Conservation (phyloP, 2,113 vertebrate species). For the Calyptomena viridis region DNA sequence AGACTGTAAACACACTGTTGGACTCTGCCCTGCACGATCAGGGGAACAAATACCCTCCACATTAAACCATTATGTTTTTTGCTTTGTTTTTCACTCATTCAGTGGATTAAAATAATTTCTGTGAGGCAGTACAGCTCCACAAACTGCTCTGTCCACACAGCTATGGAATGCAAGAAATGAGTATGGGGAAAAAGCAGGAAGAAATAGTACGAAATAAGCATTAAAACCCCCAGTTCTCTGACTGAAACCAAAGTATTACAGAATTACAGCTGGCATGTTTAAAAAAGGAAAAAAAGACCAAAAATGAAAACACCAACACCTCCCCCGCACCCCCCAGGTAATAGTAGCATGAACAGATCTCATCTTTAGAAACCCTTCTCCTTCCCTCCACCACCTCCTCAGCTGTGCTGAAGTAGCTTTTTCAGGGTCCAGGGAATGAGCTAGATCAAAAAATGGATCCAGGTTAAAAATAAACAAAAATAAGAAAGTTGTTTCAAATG, state of each 20-base stretch:
- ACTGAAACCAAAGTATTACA: background rate
- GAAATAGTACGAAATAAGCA: background rate
- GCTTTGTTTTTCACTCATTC: background rate
- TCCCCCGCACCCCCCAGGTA: background rate
- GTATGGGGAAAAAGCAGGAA: background rate
- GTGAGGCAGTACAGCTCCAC: background rate
- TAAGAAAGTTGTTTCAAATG: background rate
- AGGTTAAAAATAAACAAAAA: background rate
- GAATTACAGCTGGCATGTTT: background rate
- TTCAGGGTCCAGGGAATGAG: background rate
- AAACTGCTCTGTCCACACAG: background rate
- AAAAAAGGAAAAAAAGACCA: background rate
- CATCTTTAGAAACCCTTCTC: background rate
- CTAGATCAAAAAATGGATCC: background rate
- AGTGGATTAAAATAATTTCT: background rate
- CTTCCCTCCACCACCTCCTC: background rate
- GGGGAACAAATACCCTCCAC: background rate
- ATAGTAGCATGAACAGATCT: background rate
- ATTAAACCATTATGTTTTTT: fast-evolving
- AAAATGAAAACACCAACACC: background rate
- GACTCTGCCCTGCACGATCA: background rate
- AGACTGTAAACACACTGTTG: background rate
- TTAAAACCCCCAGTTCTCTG: background rate
- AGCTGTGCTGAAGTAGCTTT: background rate
- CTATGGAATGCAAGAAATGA: background rate